Conservation (phyloP, 2,113 vertebrate species). For the Thymallus thymallus region DNA sequence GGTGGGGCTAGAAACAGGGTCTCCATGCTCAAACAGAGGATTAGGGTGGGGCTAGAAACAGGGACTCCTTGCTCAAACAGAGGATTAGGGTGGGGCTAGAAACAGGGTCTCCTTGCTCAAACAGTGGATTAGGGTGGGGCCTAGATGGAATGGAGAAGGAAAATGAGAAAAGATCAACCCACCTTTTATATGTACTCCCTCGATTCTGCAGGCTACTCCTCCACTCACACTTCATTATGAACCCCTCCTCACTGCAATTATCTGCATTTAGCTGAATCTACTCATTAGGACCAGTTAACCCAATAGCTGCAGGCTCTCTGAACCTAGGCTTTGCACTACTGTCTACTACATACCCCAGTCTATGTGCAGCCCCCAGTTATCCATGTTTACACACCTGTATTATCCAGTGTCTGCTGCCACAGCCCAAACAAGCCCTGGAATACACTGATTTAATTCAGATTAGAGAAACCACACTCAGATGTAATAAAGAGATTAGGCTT, state of each 20-base stretch:
- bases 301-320: neutral
- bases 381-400: slow-evolving; percentile 1
- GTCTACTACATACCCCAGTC: neutral
- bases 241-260: neutral
- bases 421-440: neutral
- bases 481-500: slow-evolving; percentile 7
- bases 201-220: neutral
- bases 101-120: too few species aligned
- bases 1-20: too few species aligned
- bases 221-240: neutral
- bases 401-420: slow-evolving; percentile 10
- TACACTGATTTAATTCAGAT: slow-evolving; percentile 36
- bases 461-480: slow-evolving; percentile 13
- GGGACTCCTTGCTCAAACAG: too few species aligned
- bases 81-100: too few species aligned
- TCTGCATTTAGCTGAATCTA: neutral
- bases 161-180: neutral
- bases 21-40: too few species aligned
- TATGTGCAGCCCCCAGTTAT: neutral
- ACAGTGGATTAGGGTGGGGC: too few species aligned
- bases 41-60: too few species aligned
- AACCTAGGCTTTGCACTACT: neutral
- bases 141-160: neutral
- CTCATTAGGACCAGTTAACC: slow-evolving; percentile 22
- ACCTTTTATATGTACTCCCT: neutral